Evolutionary conservation across 2,888 invertebrate genomes (phyloP).

Genomic region (Morpho deidamia): DNA sequence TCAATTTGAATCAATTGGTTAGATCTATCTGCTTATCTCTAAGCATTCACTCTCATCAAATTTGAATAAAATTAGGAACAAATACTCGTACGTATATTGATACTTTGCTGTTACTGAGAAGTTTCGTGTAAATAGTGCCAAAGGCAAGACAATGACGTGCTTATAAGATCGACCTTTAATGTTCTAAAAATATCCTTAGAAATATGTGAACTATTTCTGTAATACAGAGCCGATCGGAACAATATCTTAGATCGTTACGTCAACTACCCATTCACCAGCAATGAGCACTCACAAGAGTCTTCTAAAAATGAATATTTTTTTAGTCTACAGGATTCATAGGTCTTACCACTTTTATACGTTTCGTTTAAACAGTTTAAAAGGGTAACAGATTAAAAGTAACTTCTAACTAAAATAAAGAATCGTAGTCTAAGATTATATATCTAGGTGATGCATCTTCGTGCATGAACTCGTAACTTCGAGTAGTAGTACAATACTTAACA

Average conservation of each 20-base stretch:
- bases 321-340: neutral
- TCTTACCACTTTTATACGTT: too few relatives aligned
- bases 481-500: too few relatives aligned
- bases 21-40: too few relatives aligned
- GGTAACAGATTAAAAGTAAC: too few relatives aligned
- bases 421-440: too few relatives aligned
- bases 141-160: conserved; percentile 24
- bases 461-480: too few relatives aligned
- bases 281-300: neutral
- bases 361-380: too few relatives aligned
- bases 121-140: conserved; percentile 14
- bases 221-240: conserved; percentile 17
- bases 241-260: conserved; percentile 21
- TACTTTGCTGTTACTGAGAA: neutral
- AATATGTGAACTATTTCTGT: conserved; percentile 26
- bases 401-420: too few relatives aligned
- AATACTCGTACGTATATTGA: neutral
- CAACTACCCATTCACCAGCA: conserved; percentile 9
- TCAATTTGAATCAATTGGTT: too few relatives aligned
- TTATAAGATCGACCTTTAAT: conserved; percentile 23
- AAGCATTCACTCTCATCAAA: too few relatives aligned
- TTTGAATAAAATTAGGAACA: too few relatives aligned
- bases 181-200: conserved; percentile 24
- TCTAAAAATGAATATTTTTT: neutral
- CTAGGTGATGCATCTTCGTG: too few relatives aligned